Conservation (phyloP, 1,140 invertebrate species). For the Drosophila erecta region DNA sequence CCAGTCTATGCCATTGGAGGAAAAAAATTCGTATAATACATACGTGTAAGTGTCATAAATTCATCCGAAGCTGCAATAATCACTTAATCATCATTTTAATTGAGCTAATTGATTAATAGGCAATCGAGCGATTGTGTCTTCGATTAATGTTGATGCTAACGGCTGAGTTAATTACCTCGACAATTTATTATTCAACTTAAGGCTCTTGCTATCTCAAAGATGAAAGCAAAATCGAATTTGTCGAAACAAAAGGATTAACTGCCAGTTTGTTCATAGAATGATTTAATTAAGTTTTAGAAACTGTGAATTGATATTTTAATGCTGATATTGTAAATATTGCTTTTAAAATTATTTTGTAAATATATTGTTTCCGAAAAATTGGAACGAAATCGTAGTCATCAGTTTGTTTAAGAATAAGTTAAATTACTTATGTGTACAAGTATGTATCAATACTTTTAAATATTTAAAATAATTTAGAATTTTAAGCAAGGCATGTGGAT, state of each 20-base stretch:
- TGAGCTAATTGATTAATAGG: conserved; percentile 2
- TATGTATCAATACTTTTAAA: too few relatives aligned
- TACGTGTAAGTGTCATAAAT: neutral
- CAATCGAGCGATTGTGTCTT: neutral
- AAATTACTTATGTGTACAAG: neutral
- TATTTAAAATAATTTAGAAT: too few relatives aligned
- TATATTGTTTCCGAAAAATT: neutral
- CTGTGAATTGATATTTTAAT: neutral
- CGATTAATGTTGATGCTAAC: neutral
- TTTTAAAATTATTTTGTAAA: conserved; percentile 1
- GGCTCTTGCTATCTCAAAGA: neutral
- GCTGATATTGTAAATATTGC: neutral
- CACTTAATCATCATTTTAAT: neutral
- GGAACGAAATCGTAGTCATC: neutral
- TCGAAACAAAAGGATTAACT: neutral
- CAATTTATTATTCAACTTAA: neutral
- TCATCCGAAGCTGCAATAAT: neutral
- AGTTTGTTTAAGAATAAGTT: neutral
- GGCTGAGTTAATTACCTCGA: neutral
- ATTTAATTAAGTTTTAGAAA: neutral
- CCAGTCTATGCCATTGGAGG: too few relatives aligned
- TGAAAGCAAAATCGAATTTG: neutral
- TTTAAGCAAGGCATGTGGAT: too few relatives aligned
- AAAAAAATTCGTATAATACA: neutral
- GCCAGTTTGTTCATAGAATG: neutral